Percentiles rank a stretch among this genome's conserved stretches.
phyloP scores from a whole-genome alignment of 2,888 invertebrate species.

The Volucella inanis region DNA sequence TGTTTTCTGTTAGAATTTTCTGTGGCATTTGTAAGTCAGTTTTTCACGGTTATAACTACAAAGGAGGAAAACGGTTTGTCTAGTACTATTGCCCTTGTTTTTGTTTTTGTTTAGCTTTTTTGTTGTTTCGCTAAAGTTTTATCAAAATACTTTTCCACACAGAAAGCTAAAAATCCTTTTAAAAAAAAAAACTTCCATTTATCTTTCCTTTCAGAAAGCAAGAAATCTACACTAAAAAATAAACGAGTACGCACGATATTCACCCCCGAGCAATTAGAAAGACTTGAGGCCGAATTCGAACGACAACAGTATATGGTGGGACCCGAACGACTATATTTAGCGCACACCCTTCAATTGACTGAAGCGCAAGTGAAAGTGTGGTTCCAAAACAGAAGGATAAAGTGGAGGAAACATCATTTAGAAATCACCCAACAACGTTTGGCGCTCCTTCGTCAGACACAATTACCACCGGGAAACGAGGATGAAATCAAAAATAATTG shows the following conservation, averaged over 20 bases:
- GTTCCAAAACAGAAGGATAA: conserved; percentile 96
- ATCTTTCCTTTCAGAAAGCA: conserved; percentile 80
- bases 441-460: conserved; percentile 84
- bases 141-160: background rate
- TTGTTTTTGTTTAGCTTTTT: no score
- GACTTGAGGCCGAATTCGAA: conserved; percentile 97
- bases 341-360: conserved; percentile 84
- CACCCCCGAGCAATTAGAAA: conserved; percentile 97
- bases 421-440: conserved; percentile 95
- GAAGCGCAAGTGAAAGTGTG: conserved; percentile 91
- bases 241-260: conserved; percentile 98
- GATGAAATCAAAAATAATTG: conserved; percentile 78
- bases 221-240: conserved; percentile 85
- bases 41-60: no score
- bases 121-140: no score
- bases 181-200: conserved; percentile 44
- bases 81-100: no score
- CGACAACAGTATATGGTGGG: conserved; percentile 99
- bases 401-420: conserved; percentile 96
- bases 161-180: background rate
- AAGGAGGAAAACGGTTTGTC: no score
- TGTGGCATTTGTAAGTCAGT: no score
- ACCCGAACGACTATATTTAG: conserved; percentile 95
- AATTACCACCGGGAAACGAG: conserved; percentile 79
- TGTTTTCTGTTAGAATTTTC: no score